Base-by-base conservation (phyloP, 2,113 vertebrate species). In the Pyrgilauda ruficollis region DNA sequence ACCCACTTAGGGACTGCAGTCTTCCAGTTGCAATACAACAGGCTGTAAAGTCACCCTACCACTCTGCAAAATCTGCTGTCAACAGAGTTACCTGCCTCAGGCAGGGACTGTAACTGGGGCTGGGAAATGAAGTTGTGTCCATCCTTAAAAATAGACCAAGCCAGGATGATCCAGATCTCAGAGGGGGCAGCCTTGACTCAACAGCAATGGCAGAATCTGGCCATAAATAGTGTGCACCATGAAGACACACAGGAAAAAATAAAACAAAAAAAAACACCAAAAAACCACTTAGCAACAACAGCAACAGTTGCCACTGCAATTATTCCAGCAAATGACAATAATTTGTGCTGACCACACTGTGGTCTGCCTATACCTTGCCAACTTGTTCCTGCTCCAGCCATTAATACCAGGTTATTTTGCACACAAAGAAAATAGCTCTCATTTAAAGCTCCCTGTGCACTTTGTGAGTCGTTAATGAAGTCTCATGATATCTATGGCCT, bases 271-370 rank as follows among this genome's bases (percentile, higher is more conserved):
- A 24, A 27, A n/a, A n/a, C n/a, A 5, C 41, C 10, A 43, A 72
- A 44, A 3, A 0, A 5, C 9, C n/a, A 89, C 84, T 90, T 88
- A 92, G 79, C 88, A 94, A 88, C 90, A 94, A 88, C 76, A 96
- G 68, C 80, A 90, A 93, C 73, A 95, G 90, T 96, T 96, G 85
- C 95, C 93, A 82, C 74, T 96, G 90, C 79, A 95, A 78, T 96
- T 95, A 96, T 90, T 96, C 41, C 52, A 75, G 64, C 73, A 94
- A 96, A 96, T 84, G 92, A 89, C 90, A 90, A 64, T 93, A 77
- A 94, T 96, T 67, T 87, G 79, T 89, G 76, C 64, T 96, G 94
- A 89, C 90, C 90, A 75, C 90, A 78, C 83, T 92, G 52, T 94
- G 85, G 92, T 93, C 88, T 92, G 85, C 52, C 41, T 88, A 12